phyloP scores from a whole-genome alignment of 2,888 invertebrate species.

The Dasysyrphus tricinctus region DNA sequence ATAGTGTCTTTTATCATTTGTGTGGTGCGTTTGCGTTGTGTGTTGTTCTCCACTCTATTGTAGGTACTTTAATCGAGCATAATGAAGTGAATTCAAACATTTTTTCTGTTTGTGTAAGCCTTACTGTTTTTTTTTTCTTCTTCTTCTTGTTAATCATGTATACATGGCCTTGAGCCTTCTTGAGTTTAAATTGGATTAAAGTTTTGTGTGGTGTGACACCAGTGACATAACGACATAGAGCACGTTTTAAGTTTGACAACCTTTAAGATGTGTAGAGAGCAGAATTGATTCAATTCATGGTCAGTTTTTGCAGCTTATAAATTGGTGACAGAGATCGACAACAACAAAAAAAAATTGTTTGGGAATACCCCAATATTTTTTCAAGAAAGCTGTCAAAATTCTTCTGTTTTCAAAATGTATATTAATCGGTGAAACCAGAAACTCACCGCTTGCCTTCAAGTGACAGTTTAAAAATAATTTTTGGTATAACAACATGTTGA shows the following conservation, averaged over 20 bases:
- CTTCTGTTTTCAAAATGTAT: not conserved
- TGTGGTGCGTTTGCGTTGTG: conserved; percentile 22
- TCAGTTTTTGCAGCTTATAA: conserved; percentile 14
- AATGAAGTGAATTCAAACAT: conserved; percentile 55
- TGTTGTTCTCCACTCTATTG: conserved; percentile 19
- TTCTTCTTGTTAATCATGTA: conserved; percentile 37
- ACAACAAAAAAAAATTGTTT: not conserved
- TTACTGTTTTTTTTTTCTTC: conserved; percentile 7
- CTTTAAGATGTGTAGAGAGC: conserved; percentile 18
- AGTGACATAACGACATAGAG: conserved; percentile 52
- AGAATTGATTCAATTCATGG: conserved; percentile 42
- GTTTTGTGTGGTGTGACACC: conserved; percentile 42
- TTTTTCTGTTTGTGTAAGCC: conserved; percentile 1
- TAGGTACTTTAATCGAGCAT: conserved; percentile 19
- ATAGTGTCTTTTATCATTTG: conserved; percentile 50
- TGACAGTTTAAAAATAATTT: not conserved
- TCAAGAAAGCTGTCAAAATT: conserved; percentile 16
- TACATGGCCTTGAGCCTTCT: conserved; percentile 50
- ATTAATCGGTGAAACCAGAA: conserved; percentile 28
- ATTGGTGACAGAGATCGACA: conserved; percentile 20
- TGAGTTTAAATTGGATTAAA: conserved; percentile 56
- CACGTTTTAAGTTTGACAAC: conserved; percentile 63
- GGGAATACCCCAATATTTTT: conserved; percentile 4
- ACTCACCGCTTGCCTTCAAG: not conserved
- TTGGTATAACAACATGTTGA: not conserved